phyloP scores from a whole-genome alignment of 2,113 vertebrate species.

The Lampris megalopsis region DNA sequence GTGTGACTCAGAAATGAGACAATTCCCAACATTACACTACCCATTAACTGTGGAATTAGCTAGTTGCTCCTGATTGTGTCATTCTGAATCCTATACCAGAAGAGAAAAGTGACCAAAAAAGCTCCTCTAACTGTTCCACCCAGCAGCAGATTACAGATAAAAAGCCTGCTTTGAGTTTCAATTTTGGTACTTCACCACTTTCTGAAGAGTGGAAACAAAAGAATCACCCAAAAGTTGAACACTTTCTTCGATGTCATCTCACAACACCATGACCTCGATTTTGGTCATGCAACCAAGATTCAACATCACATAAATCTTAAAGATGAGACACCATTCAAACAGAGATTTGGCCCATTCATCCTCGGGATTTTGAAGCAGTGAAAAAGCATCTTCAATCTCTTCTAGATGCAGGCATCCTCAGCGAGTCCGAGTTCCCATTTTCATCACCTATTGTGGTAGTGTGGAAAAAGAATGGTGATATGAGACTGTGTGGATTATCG shows the following conservation, averaged over 20 bases:
- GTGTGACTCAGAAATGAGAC: constrained; percentile 1
- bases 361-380: too few relatives aligned
- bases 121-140: background rate
- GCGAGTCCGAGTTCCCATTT: too few relatives aligned
- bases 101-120: background rate
- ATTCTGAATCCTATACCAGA: background rate
- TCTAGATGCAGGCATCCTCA: too few relatives aligned
- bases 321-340: too few relatives aligned
- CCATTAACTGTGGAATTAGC: background rate
- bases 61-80: background rate
- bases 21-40: background rate
- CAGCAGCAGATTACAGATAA: background rate
- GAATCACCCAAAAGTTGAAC: constrained; percentile 1
- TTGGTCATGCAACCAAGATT: constrained; percentile 7
- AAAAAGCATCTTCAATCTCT: too few relatives aligned
- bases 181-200: constrained; percentile 2
- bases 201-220: constrained; percentile 10
- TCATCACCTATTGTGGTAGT: too few relatives aligned
- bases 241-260: constrained; percentile 4
- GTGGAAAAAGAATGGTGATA: too few relatives aligned
- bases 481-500: too few relatives aligned
- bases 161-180: background rate
- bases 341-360: too few relatives aligned
- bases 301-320: too few relatives aligned
- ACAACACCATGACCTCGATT: constrained; percentile 12